phyloP scores from a whole-genome alignment of 2,113 vertebrate species.

The Ictalurus punctatus region DNA sequence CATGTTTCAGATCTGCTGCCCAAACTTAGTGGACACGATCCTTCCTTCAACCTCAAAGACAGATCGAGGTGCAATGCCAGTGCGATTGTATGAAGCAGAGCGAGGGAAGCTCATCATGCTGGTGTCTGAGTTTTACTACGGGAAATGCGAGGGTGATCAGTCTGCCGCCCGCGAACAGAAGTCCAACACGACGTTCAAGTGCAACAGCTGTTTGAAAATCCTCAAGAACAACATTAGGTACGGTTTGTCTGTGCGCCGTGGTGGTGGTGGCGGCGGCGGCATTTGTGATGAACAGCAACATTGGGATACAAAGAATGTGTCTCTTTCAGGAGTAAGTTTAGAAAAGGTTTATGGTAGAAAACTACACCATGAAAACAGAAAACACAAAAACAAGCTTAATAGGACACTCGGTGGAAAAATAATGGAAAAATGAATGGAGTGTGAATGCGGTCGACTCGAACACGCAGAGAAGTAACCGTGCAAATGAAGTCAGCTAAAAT shows the following conservation, averaged over 20 bases:
- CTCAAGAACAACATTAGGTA: slow-evolving; percentile 99
- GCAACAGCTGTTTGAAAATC: slow-evolving; percentile 94
- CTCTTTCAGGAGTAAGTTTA: neutral
- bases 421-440: neutral
- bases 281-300: neutral
- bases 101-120: slow-evolving; percentile 95
- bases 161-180: slow-evolving; percentile 75
- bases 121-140: slow-evolving; percentile 97
- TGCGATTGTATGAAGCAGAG: slow-evolving; percentile 69
- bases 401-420: neutral
- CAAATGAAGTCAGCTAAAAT: neutral
- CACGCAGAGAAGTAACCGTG: neutral
- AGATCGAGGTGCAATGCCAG: slow-evolving; percentile 59
- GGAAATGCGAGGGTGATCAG: slow-evolving; percentile 83
- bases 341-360: neutral
- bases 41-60: slow-evolving; percentile 63
- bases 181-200: slow-evolving; percentile 89
- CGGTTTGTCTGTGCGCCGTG: neutral
- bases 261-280: neutral
- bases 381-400: neutral
- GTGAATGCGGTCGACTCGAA: neutral
- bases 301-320: neutral
- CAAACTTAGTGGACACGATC: slow-evolving; percentile 72
- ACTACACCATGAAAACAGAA: neutral
- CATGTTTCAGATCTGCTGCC: slow-evolving; percentile 69